These are phyloP conservation scores for Dasyprocta punctata DNA, from an alignment of 2,113 vertebrate genomes.

Conservation along the genomic window DNA sequence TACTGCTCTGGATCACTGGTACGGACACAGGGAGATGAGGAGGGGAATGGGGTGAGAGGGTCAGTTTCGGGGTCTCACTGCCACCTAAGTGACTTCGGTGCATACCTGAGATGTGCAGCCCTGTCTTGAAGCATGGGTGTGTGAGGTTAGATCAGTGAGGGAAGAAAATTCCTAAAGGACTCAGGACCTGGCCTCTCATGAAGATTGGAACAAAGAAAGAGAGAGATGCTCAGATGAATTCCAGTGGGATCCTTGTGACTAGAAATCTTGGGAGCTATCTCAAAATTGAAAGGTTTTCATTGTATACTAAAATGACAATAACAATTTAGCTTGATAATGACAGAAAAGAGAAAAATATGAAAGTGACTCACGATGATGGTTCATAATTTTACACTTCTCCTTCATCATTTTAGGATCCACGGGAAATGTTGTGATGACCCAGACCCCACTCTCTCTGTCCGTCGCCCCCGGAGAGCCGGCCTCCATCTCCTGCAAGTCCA, in stretches of 20 bases:
- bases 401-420: background rate
- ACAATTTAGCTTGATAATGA: too few species aligned
- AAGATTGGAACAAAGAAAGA: background rate
- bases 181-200: background rate
- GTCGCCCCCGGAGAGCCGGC: too few species aligned
- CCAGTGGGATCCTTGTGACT: background rate
- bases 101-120: background rate
- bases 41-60: background rate
- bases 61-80: background rate
- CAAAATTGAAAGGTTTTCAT: background rate
- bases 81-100: accelerated
- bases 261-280: background rate
- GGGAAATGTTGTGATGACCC: too few species aligned
- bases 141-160: background rate
- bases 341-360: background rate
- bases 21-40: background rate
- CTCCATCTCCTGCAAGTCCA: too few species aligned
- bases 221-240: background rate
- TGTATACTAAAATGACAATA: background rate
- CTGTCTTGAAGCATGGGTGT: background rate
- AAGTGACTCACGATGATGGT: background rate
- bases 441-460: too few species aligned
- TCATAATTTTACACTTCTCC: background rate
- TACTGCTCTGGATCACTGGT: too few species aligned
- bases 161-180: background rate